Base-by-base conservation (phyloP, 2,888 invertebrate genomes). In the Cosmopolites sordidus region DNA sequence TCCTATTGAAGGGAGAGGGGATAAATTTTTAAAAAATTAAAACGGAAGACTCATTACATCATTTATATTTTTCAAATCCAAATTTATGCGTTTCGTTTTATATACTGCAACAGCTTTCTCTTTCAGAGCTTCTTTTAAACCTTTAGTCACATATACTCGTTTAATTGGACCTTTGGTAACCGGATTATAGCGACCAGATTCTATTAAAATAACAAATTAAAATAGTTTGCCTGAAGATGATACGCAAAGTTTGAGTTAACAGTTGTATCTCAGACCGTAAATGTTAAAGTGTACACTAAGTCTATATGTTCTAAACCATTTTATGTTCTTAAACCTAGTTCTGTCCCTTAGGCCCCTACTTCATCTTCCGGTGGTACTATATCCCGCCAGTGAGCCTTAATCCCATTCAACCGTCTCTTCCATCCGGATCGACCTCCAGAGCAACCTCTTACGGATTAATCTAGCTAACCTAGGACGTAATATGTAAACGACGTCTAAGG, bases 51-150 rank as follows among this genome's bases (percentile, higher is more conserved):
- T 22, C 3, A 8, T 75, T 72, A 83, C 84, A 58, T 87, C 87
- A 17, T 79, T 76, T n/a, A 89, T 77, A 62, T 83, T 84, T 66
- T 80, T 84, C 53, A 73, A 69, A 51, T 84, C 87, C 38, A 90
- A 74, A 9, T 74, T 72, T 11, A 75, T 72, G 54, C 81, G 81
- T 59, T 76, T 80, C 12, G 80, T 77, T 60, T 87, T 81, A 67
- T 87, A 86, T 62, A 85, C 82, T 29, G 83, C 83, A n/a, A 89
- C 76, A 69, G 84, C 85, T 64, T 75, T 77, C 2, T 85, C 87
- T 50, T 74, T 75, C 16, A 87, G 76, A 48, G 77, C 71, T 59
- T 73, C 16, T 74, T 70, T 46, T 15, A 48, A 22, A 15, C 84
- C 85, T 68, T 82, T 81, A 0, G 84, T 82, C 45, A 89, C 74